These are phyloP conservation scores for Homarus americanus DNA, from an alignment of 1,140 invertebrate species.

Conservation along the genomic window DNA sequence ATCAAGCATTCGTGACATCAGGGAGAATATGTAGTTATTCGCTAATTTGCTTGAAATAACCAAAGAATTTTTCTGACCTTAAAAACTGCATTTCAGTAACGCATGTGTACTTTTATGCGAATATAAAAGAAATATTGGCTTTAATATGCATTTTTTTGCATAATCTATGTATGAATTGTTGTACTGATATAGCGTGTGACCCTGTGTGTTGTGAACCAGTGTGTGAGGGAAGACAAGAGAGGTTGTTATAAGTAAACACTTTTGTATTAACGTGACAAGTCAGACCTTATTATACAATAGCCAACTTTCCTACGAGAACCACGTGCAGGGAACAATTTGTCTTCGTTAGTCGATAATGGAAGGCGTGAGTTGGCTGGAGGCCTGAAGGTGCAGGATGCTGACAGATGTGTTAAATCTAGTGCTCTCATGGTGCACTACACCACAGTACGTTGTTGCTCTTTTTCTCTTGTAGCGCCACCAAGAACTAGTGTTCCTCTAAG, in stretches of 20 bases:
- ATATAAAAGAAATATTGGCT: constrained; percentile 33
- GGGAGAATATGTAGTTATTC: constrained; percentile 17
- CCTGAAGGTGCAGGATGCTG: background rate
- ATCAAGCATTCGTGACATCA: constrained; percentile 21
- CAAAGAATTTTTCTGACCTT: constrained; percentile 47
- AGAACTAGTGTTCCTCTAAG: background rate
- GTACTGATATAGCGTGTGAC: background rate
- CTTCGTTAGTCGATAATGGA: background rate
- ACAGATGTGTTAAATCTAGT: background rate
- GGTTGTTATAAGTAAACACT: constrained; percentile 1
- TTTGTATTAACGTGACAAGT: background rate
- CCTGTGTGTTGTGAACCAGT: constrained; percentile 13
- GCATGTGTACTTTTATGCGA: constrained; percentile 43
- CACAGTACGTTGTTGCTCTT: background rate
- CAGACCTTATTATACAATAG: background rate
- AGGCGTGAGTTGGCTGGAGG: background rate
- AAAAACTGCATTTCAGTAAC: constrained; percentile 45
- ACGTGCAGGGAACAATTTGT: background rate
- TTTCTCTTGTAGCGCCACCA: background rate
- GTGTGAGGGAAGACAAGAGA: background rate
- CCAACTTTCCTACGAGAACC: background rate
- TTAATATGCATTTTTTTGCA: constrained; percentile 56
- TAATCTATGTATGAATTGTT: constrained; percentile 35
- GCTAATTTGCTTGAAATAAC: constrained; percentile 52
- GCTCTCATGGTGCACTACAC: background rate